Evolutionary conservation across 2,113 vertebrate genomes (phyloP).

Genomic region (Gasterosteus nipponicus): DNA sequence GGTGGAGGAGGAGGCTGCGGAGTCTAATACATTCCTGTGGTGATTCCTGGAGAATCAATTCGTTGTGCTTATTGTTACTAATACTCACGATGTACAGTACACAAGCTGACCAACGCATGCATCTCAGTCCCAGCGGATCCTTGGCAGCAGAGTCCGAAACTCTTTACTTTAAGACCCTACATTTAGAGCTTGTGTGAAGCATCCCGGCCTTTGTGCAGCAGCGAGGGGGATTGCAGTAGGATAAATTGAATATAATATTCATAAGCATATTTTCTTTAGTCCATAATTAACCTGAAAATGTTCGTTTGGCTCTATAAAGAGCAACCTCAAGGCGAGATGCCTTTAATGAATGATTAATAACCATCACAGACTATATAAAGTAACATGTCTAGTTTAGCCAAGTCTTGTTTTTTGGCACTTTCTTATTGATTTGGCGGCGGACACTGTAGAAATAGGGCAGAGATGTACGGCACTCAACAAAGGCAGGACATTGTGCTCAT

Average conservation of each 20-base stretch:
- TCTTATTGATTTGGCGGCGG: background rate
- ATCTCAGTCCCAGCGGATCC: background rate
- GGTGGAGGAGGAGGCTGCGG: background rate
- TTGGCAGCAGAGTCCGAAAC: background rate
- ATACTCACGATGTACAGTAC: background rate
- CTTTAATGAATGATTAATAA: background rate
- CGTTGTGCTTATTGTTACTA: background rate
- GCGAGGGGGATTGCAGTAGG: background rate
- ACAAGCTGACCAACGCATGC: background rate
- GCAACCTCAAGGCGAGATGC: too few relatives aligned
- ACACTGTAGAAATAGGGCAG: background rate
- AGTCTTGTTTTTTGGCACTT: background rate
- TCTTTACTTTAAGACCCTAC: background rate
- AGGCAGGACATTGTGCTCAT: background rate
- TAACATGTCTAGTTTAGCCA: background rate
- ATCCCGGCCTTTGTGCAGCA: background rate
- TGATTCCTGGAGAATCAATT: background rate
- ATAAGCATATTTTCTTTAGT: background rate
- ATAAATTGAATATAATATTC: background rate
- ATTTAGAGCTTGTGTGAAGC: background rate
- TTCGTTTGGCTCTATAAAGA: background rate
- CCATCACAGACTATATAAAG: background rate
- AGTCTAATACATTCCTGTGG: background rate
- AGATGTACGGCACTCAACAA: background rate
- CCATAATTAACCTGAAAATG: background rate